Conservation (phyloP, 2,113 vertebrate genomes). For the Oxyura jamaicensis region DNA sequence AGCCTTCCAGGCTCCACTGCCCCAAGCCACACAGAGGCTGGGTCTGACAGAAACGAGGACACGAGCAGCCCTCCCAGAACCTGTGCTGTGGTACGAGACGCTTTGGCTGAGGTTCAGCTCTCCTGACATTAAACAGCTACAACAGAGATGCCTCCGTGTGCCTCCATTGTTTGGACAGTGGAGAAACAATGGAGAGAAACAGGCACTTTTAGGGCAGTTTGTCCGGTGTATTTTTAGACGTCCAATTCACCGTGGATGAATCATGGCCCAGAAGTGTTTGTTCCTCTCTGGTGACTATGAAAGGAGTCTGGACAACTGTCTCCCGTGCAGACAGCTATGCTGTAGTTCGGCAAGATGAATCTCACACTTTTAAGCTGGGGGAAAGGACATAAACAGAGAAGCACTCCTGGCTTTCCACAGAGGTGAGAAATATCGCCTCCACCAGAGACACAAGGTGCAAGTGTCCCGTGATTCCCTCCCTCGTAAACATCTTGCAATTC, state of each 20-base stretch:
- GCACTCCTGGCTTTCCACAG: fast-evolving
- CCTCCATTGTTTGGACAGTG: background rate
- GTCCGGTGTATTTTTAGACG: conserved; percentile 27
- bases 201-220: conserved; percentile 25
- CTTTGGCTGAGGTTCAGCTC: background rate
- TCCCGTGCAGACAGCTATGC: background rate
- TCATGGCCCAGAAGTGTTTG: background rate
- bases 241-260: background rate
- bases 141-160: background rate
- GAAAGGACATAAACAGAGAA: background rate
- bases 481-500: background rate
- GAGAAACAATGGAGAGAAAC: conserved; percentile 38
- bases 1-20: background rate
- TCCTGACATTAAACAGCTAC: conserved; percentile 12
- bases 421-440: background rate
- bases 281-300: background rate
- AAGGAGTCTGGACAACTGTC: conserved; percentile 3
- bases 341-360: background rate
- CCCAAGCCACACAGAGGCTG: fast-evolving
- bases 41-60: background rate
- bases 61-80: background rate
- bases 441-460: background rate
- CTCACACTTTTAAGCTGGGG: background rate
- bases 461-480: background rate
- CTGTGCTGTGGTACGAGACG: background rate